Evolutionary conservation across 2,797 vertebrate species (phyloP).

Genomic region (Acanthis flammea): DNA sequence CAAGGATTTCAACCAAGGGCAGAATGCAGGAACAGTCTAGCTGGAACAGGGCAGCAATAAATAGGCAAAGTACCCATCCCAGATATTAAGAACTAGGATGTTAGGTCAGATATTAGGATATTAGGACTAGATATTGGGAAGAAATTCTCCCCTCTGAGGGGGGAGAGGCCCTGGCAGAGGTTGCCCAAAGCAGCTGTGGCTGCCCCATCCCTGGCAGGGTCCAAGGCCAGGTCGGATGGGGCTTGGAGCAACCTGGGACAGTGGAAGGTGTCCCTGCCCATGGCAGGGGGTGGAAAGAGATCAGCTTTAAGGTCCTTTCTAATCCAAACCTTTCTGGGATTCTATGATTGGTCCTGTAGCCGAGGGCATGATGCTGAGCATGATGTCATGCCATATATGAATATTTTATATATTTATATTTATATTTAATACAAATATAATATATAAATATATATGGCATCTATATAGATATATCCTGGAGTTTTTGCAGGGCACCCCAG

Average conservation of each 20-base stretch:
- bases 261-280: neutral
- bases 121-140: neutral
- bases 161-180: neutral
- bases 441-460: neutral
- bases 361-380: neutral
- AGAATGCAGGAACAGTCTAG: neutral
- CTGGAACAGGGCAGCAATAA: neutral
- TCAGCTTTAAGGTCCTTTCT: neutral
- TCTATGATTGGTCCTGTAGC: neutral
- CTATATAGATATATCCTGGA: neutral
- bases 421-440: neutral
- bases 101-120: neutral
- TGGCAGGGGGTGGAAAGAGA: neutral
- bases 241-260: accelerated
- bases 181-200: neutral
- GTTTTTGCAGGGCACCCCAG: neutral
- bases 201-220: neutral
- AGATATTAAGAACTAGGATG: neutral
- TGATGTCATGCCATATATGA: accelerated
- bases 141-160: neutral
- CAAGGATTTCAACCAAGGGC: neutral
- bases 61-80: neutral
- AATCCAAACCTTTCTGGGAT: neutral
- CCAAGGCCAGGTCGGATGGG: accelerated
- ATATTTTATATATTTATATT: neutral